Conservation (phyloP, 2,888 invertebrate genomes). For the Drosophila cognata region DNA sequence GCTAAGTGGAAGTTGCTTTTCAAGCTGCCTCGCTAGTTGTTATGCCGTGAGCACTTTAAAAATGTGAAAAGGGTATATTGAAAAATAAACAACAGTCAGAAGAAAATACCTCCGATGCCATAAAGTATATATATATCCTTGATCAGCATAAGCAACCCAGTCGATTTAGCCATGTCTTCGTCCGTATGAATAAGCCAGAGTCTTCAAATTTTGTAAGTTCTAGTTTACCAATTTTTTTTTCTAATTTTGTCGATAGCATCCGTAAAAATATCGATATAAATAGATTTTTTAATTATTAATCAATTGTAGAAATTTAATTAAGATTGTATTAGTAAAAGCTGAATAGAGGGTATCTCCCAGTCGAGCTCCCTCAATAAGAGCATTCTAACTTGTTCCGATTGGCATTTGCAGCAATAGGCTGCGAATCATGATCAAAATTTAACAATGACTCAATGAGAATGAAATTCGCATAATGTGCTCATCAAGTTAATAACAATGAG, state of each 20-base stretch:
- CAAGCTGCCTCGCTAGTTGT: not conserved
- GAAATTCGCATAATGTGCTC: constrained; percentile 14
- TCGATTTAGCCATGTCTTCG: too few species aligned
- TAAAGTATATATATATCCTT: not conserved
- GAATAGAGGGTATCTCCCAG: not conserved
- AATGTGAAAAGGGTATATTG: not conserved
- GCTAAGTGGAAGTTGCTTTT: not conserved
- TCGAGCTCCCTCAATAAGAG: not conserved
- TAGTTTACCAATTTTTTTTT: not conserved
- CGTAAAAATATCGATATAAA: not conserved
- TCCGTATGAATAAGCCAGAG: not conserved
- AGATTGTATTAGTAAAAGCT: not conserved
- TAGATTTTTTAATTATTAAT: not conserved
- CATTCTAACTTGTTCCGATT: constrained; percentile 33
- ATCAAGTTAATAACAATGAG: not conserved
- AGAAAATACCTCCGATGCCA: too few species aligned
- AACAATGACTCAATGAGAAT: constrained; percentile 48
- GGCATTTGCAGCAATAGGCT: constrained; percentile 49
- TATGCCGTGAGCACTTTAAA: not conserved
- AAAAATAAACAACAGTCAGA: not conserved
- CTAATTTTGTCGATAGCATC: not conserved
- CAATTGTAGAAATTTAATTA: not conserved
- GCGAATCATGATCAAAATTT: constrained; percentile 66
- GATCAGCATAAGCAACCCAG: not conserved
- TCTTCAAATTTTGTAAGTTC: not conserved